Base-by-base conservation (phyloP, 2,797 vertebrate genomes). In the Syngnathus acus region DNA sequence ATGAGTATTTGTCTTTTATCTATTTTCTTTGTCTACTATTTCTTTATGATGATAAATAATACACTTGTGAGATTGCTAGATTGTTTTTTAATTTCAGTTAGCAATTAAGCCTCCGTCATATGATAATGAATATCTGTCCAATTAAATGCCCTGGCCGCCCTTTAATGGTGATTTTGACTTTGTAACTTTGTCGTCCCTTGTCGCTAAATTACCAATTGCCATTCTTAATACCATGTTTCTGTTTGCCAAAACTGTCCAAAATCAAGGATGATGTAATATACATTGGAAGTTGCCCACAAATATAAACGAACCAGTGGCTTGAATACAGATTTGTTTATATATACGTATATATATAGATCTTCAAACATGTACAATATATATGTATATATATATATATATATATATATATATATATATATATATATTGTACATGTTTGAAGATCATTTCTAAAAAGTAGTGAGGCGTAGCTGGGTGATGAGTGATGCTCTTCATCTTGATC, bases 1-100 rank as follows among this genome's bases (percentile, higher is more conserved):
- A 72, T 69, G 47, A 72, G 69, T 65, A 57, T 81, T 69, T 66
- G 45, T 70, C 68, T 68, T 66, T 47, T 45, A 77, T 67, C 43
- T 48, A 42, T 72, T 62, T 39, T 64, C 42, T 70, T 79, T 73
- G 66, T 65, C 57, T 62, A 21, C 21, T 43, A 26, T 40, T 40
- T 60, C 19, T 40, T 42, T 42, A 21, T 45, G 40, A 45, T 62
- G 42, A 45, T 62, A 26, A 62, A 21, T 45, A 45, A 45, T 45
- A 23, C 13, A 45, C 42, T 16, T 4, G 42, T 45, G 42, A 23
- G 55, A 55, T n/a, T 4, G 21, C 13, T 26, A 32, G 11, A 57
- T 45, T 62, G 11, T 3, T 61, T 61, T 61, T 62, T 43, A 45
- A 45, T 62, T 11, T 32, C 11, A 42, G 7, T 26, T 13, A 62